Base-by-base conservation (phyloP, 1,140 invertebrate species). In the Dreissena rostriformis region DNA sequence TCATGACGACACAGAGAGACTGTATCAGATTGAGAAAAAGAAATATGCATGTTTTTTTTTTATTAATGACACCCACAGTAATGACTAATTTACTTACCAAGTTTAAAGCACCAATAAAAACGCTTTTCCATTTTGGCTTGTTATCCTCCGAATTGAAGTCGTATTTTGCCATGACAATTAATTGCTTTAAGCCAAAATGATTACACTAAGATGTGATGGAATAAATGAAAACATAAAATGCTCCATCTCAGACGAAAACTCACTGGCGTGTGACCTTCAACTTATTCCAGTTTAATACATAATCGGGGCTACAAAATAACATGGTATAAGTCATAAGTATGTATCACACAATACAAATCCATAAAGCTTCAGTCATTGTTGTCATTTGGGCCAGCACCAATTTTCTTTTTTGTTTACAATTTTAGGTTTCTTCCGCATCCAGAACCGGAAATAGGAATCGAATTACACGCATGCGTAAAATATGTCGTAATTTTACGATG, bases 121-220 rank as follows among this genome's bases (percentile, higher is more conserved):
- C 95, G 87, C 97, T 96, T 92, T 96, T 97, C 97, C 97, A 98
- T 95, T 97, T 97, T 86, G 95, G 95, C 86, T 95, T 95, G 94
- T 98, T 98, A 93, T 98, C 97, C 89, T 96, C 96, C 91, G 96
- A 97, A 91, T 96, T 95, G 93, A 98, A 98, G 94, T 98, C 96
- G 94, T 97, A 98, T 26, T 77, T 82, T 4, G 72, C 57, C 57
- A 61, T 61, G 57, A n/a, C 39, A 39, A 39, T 39, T 5, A 39
- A 39, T 39, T 39, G 39, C 39, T 2, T 39, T 8, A 39, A 39
- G 39, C 39, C 39, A 2, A 39, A 39, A 39, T 39, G 39, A 39
- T 39, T 39, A 39, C 39, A 39, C 39, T 39, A 8, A 8, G 8
- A 39, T 8, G 39, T 39, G 39, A 39, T 39, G 39, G 39, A 39